Conservation (phyloP, 2,888 invertebrate genomes). For the Biston betularia region DNA sequence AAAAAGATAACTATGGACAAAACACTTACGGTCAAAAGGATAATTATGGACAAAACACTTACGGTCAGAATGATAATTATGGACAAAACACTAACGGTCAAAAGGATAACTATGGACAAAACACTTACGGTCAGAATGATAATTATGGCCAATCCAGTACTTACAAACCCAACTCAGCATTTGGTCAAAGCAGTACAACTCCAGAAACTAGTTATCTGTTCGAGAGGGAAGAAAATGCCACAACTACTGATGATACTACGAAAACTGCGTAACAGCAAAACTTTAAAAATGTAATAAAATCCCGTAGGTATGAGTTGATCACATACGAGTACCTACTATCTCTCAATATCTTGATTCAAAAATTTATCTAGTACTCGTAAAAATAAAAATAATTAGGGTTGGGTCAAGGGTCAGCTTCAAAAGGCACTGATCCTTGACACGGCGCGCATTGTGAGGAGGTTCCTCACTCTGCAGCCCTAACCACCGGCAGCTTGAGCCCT, state of each 20-base stretch:
- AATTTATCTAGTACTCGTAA: no score
- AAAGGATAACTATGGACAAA: slow-evolving; percentile 21
- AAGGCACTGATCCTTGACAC: no score
- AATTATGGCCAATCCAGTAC: slow-evolving; percentile 45
- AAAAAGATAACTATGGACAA: slow-evolving; percentile 18
- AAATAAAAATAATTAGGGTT: no score
- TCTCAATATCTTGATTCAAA: no score
- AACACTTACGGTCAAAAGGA: slow-evolving; percentile 39
- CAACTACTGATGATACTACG: slow-evolving; percentile 72
- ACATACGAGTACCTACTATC: neutral
- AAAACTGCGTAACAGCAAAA: slow-evolving; percentile 55
- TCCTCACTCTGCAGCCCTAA: no score
- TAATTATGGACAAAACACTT: slow-evolving; percentile 19
- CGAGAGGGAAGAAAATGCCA: slow-evolving; percentile 78
- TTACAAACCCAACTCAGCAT: slow-evolving; percentile 35
- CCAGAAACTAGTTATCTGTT: slow-evolving; percentile 85
- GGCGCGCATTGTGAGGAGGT: no score
- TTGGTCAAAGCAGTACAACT: slow-evolving; percentile 66
- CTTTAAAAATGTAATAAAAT: neutral
- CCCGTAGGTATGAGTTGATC: no score
- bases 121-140: slow-evolving; percentile 40
- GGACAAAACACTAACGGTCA: slow-evolving; percentile 38
- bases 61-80: slow-evolving; percentile 38
- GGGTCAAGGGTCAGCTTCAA: no score
- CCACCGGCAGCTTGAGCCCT: no score